Conservation (phyloP, 2,797 vertebrate genomes). For the Steatocranus sp. region DNA sequence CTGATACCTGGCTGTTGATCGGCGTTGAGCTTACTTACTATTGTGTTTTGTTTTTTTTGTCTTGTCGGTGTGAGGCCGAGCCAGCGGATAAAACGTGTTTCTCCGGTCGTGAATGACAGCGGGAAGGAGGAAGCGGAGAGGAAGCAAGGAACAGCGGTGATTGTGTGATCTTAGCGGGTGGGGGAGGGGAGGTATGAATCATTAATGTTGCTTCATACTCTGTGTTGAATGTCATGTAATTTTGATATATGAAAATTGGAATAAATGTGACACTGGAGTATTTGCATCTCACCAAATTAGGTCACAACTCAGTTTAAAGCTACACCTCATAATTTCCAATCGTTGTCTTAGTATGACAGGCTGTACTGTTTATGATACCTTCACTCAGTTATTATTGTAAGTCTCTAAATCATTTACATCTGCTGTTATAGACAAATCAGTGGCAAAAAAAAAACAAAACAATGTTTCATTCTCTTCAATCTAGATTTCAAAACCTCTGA, state of each 20-base stretch:
- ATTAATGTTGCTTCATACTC: background rate
- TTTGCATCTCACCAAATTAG: background rate
- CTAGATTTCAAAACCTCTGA: background rate
- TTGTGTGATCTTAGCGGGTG: background rate
- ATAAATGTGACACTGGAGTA: background rate
- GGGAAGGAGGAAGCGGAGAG: background rate
- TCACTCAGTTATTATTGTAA: background rate
- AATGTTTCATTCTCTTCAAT: background rate
- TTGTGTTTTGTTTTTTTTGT: background rate
- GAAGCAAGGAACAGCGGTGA: background rate
- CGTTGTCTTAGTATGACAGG: background rate
- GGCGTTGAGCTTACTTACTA: conserved; percentile 52
- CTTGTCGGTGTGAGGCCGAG: background rate
- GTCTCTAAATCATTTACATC: background rate
- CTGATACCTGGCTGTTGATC: background rate
- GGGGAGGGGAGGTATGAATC: background rate
- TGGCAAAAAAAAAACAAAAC: background rate
- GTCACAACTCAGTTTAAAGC: background rate
- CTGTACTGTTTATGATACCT: background rate
- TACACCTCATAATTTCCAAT: background rate
- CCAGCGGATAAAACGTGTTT: conserved; percentile 45
- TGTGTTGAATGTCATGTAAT: background rate
- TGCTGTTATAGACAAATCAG: background rate
- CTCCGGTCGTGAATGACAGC: conserved; percentile 32
- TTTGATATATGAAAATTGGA: background rate